A percentile compares a stretch with the other conserved stretches of the same genome.
These are phyloP conservation scores for Eilema depressum DNA, from an alignment of 2,888 invertebrate genomes.

Conservation along the genomic window DNA sequence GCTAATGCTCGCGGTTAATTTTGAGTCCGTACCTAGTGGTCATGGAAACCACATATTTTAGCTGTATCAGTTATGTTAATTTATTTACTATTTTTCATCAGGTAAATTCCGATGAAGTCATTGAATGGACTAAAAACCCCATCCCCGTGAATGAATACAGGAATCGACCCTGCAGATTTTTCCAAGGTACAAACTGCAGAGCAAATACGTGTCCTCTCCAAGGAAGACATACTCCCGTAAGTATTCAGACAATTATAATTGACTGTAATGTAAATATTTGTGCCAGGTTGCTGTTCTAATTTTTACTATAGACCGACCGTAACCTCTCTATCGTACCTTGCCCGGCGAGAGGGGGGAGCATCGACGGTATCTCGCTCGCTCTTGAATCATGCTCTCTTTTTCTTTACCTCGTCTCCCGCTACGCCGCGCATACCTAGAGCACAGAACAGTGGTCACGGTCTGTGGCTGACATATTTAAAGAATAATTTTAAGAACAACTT, in stretches of 20 bases:
- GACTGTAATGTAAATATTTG: neutral
- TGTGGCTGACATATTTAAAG: neutral
- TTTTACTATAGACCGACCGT: too few species aligned
- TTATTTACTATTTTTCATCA: slow-evolving; percentile 41
- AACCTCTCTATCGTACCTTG: too few species aligned
- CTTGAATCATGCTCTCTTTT: too few species aligned
- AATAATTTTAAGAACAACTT: neutral
- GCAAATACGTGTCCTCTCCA: slow-evolving; percentile 52
- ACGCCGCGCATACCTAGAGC: too few species aligned
- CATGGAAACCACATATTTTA: too few species aligned
- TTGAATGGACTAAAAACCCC: slow-evolving; percentile 87
- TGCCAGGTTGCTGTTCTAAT: too few species aligned
- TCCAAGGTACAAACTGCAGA: slow-evolving; percentile 49
- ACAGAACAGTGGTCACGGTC: too few species aligned
- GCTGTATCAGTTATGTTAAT: neutral
- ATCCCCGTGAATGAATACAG: slow-evolving; percentile 72
- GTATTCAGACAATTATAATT: slow-evolving; percentile 17
- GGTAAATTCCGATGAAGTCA: slow-evolving; percentile 79
- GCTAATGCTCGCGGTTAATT: too few species aligned
- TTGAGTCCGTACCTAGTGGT: too few species aligned
- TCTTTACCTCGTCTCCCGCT: too few species aligned
- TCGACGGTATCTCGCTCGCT: too few species aligned
- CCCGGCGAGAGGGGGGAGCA: too few species aligned
- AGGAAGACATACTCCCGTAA: slow-evolving; percentile 57
- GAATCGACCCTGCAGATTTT: slow-evolving; percentile 52